Base-by-base conservation (phyloP, 1,140 invertebrate genomes). In the Trachymyrmex septentrionalis region DNA sequence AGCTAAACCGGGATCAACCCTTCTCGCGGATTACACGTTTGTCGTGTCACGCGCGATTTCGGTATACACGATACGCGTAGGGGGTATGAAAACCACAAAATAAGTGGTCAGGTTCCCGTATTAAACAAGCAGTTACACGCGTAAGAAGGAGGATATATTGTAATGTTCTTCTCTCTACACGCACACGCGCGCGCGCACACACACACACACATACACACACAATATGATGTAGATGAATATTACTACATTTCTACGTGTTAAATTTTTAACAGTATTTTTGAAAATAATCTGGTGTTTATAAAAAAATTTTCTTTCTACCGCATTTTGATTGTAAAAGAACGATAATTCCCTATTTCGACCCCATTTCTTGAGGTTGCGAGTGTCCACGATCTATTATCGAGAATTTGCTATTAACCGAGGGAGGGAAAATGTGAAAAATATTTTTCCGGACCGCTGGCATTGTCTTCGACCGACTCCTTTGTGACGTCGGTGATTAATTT, bases 1-100 rank as follows among this genome's bases (percentile, higher is more conserved):
- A 92, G 92, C 92, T 94, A 93, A 94, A 94, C 92, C 77, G 90
- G 94, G 93, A 94, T 95, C 93, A 94, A 95, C 93, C 93, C 94
- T 94, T 94, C 93, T 86, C 90, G 75, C 88, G 93, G 94, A 94
- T 95, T 94, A 95, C 87, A 86, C 75, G 88, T 88, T 84, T 92
- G 94, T 94, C 93, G 94, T 91, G 93, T 94, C 92, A 93, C 92
- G 93, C 91, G 90, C 93, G 93, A 94, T 93, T 94, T 93, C 89
- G 90, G 72, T 69, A 44, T 69, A 48, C 55, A 50, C 38, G 34
- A 10, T 34, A 73, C 34, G 72, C 72, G 38, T 24, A 69, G 48
- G 85, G 87, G 85, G 24, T 73, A 77, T 59, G 89, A 90, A 90
- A 90, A 90, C 86, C 66, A 73, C 82, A 82, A 80, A 90, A 87